Percentiles rank a stretch among this genome's conserved stretches.
phyloP scores from a whole-genome alignment of 2,888 invertebrate genomes.

The Oligia strigilis region DNA sequence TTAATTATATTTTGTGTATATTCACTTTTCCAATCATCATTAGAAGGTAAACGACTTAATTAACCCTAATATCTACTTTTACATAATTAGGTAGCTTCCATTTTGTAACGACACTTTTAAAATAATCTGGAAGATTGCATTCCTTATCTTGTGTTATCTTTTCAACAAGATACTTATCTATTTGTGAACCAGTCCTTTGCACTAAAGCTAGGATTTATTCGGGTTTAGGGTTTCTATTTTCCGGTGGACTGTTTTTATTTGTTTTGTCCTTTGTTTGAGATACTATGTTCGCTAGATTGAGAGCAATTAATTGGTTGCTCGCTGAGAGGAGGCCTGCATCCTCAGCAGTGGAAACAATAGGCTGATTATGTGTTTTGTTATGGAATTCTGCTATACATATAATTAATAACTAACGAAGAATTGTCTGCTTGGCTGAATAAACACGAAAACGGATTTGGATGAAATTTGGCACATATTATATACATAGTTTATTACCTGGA shows the following conservation, averaged over 20 bases:
- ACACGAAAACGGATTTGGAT: neutral
- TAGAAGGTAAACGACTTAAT: conserved; percentile 52
- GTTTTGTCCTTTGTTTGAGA: neutral
- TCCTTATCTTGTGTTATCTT: conserved; percentile 58
- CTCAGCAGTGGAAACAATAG: too few species aligned
- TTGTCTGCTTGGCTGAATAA: neutral
- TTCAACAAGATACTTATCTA: conserved; percentile 57
- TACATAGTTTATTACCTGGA: neutral
- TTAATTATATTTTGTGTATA: conserved; percentile 30
- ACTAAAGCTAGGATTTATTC: conserved; percentile 40
- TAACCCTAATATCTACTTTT: conserved; percentile 60
- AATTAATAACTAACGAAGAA: neutral
- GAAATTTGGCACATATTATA: neutral
- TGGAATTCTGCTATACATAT: neutral
- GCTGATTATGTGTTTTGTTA: too few species aligned
- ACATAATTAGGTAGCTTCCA: conserved; percentile 53
- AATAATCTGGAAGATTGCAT: conserved; percentile 54
- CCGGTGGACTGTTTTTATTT: conserved; percentile 38
- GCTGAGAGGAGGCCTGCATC: too few species aligned
- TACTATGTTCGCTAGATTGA: neutral
- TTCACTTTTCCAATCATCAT: conserved; percentile 56
- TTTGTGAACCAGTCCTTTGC: conserved; percentile 42
- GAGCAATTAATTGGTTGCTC: neutral
- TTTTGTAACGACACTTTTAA: conserved; percentile 53
- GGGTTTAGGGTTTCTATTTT: conserved; percentile 29